These are phyloP conservation scores for Lophius piscatorius DNA, from an alignment of 2,113 vertebrate species.

Conservation along the genomic window DNA sequence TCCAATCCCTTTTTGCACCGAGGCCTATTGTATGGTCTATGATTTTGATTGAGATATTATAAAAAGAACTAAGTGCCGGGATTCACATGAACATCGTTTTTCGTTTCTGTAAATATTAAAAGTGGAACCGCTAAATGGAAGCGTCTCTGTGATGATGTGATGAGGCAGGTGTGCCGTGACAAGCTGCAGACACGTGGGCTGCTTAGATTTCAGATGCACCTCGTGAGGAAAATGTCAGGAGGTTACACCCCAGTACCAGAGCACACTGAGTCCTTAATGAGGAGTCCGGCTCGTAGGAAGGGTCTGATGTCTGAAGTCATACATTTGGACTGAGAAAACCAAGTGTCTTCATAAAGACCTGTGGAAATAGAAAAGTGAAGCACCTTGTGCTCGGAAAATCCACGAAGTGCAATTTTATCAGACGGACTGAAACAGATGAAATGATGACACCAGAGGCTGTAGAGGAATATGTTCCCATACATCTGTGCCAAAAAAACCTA, in stretches of 20 bases:
- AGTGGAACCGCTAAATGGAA: conserved; percentile 19
- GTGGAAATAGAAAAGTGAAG: conserved; percentile 1
- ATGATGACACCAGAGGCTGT: conserved; percentile 15
- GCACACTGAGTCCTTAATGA: conserved; percentile 47
- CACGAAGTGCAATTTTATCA: not conserved
- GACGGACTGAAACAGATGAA: not conserved
- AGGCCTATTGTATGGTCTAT: too few species aligned
- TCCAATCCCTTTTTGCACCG: too few species aligned
- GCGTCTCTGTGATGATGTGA: conserved; percentile 15
- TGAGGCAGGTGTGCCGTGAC: conserved; percentile 49
- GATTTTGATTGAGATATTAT: too few species aligned
- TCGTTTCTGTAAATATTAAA: conserved; percentile 46
- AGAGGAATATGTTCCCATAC: conserved; percentile 13
- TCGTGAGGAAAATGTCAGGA: conserved; percentile 56
- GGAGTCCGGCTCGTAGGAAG: not conserved
- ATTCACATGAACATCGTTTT: not conserved
- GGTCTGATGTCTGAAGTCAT: conserved; percentile 14
- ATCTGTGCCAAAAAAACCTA: conserved; percentile 1
- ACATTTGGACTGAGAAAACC: conserved; percentile 23
- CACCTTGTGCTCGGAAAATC: not conserved
- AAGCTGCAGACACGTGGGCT: conserved; percentile 29
- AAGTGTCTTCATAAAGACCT: not conserved
- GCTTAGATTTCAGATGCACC: conserved; percentile 60
- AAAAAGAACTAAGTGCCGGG: too few species aligned
- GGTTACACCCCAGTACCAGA: conserved; percentile 43